phyloP scores from a whole-genome alignment of 2,113 vertebrate species.

The Triplophysa dalaica region DNA sequence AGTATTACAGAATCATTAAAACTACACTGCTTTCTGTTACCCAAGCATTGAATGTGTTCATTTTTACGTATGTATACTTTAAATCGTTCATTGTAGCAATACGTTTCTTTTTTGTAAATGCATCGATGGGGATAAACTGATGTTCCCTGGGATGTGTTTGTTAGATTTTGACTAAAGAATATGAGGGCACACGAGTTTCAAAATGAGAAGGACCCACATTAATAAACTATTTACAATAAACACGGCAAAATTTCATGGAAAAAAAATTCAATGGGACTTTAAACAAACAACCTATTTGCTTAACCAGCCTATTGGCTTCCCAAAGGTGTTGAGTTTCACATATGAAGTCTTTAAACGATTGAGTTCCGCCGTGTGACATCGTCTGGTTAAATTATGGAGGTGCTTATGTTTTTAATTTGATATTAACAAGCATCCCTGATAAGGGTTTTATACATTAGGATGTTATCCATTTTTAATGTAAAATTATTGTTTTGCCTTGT shows the following conservation, averaged over 20 bases:
- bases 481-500: no score
- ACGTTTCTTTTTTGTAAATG: neutral
- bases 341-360: neutral
- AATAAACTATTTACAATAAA: no score
- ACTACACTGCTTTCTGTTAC: neutral
- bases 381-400: neutral
- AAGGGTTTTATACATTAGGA: neutral
- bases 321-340: slow-evolving; percentile 34
- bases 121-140: neutral
- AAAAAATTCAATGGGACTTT: neutral
- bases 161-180: neutral
- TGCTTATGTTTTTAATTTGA: neutral
- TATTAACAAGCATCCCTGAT: neutral
- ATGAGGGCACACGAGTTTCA: no score
- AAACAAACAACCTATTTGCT: slow-evolving; percentile 62
- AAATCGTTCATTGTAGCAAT: neutral
- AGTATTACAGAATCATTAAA: neutral
- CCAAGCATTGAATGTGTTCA: neutral
- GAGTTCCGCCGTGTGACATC: neutral
- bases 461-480: no score
- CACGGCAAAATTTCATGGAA: no score
- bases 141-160: slow-evolving; percentile 12
- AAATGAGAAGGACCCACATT: no score
- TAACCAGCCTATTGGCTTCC: slow-evolving; percentile 41
- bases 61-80: neutral